A percentile compares a stretch with the other conserved stretches of the same genome.
These are phyloP conservation scores for Aricia agestis DNA, from an alignment of 1,140 invertebrate genomes.

Conservation along the genomic window DNA sequence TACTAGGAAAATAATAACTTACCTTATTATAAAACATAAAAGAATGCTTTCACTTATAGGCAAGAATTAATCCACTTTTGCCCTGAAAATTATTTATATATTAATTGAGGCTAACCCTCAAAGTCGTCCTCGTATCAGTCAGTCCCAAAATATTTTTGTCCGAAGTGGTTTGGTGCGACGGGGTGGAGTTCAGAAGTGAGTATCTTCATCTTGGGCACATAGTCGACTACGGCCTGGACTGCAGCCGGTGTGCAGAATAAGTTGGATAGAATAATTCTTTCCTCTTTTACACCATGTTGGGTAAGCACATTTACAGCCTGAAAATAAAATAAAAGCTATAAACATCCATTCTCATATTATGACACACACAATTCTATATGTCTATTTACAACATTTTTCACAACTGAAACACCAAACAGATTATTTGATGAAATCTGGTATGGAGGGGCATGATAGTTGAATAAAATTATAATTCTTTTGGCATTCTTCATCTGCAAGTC, in stretches of 20 bases:
- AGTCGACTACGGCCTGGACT: conserved; percentile 88
- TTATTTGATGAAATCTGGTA: too few relatives aligned
- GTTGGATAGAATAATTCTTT: conserved; percentile 96
- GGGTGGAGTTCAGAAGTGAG: conserved; percentile 96
- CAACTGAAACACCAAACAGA: too few relatives aligned
- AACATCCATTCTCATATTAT: neutral
- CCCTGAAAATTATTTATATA: too few relatives aligned
- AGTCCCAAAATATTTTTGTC: conserved; percentile 98
- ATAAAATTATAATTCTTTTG: too few relatives aligned
- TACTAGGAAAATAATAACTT: too few relatives aligned
- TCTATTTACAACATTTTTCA: too few relatives aligned
- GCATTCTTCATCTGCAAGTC: too few relatives aligned
- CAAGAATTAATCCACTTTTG: neutral
- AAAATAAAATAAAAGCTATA: conserved; percentile 43
- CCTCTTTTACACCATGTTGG: conserved; percentile 94
- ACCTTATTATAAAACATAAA: neutral
- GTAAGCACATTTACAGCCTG: conserved; percentile 95
- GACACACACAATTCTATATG: too few relatives aligned
- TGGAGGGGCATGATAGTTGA: too few relatives aligned
- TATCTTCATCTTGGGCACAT: conserved; percentile 95
- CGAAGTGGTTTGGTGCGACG: conserved; percentile 98
- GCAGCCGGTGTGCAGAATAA: conserved; percentile 97
- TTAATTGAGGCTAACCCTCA: conserved; percentile 24
- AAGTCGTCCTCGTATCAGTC: conserved; percentile 81
- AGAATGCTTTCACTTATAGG: neutral